A percentile compares a stretch with the other conserved stretches of the same genome.
These are phyloP conservation scores for Macaria liturata DNA, from an alignment of 2,888 invertebrate species.

Conservation along the genomic window DNA sequence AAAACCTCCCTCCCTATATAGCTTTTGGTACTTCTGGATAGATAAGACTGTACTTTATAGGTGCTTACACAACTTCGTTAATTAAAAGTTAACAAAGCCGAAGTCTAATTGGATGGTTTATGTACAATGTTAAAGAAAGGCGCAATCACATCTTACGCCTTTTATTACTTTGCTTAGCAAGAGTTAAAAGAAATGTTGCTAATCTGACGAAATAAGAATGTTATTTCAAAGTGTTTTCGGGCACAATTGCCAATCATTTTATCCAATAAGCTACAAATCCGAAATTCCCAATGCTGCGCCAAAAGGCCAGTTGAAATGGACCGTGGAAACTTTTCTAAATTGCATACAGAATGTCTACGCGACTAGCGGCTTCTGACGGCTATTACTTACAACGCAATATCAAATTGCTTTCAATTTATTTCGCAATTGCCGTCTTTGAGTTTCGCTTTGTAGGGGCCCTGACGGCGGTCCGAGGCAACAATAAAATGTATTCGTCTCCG, in stretches of 20 bases:
- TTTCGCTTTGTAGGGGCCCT: conserved; percentile 83
- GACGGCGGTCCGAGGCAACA: conserved; percentile 83
- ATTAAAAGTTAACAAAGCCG: conserved; percentile 64
- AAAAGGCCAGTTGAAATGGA: conserved; percentile 61
- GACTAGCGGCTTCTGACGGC: conserved; percentile 74
- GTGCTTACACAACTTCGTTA: conserved; percentile 44
- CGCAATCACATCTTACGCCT: too few species aligned
- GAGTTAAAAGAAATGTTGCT: neutral
- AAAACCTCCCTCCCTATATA: too few species aligned
- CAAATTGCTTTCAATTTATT: conserved; percentile 84
- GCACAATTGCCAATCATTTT: conserved; percentile 18
- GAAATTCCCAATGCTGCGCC: conserved; percentile 40
- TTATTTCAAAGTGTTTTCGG: conserved; percentile 4
- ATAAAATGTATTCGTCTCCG: conserved; percentile 84
- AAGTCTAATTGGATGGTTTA: conserved; percentile 59
- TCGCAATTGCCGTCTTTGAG: conserved; percentile 84
- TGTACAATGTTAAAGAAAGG: conserved; percentile 27
- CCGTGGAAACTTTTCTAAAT: conserved; percentile 66
- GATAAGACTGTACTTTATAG: too few species aligned
- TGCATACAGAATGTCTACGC: conserved; percentile 77
- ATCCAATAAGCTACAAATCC: conserved; percentile 46
- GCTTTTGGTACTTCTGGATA: too few species aligned
- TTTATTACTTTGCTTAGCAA: too few species aligned
- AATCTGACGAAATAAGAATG: neutral
- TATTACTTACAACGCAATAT: conserved; percentile 84